phyloP scores from a whole-genome alignment of 2,888 invertebrate species.

The Leptura quadrifasciata region DNA sequence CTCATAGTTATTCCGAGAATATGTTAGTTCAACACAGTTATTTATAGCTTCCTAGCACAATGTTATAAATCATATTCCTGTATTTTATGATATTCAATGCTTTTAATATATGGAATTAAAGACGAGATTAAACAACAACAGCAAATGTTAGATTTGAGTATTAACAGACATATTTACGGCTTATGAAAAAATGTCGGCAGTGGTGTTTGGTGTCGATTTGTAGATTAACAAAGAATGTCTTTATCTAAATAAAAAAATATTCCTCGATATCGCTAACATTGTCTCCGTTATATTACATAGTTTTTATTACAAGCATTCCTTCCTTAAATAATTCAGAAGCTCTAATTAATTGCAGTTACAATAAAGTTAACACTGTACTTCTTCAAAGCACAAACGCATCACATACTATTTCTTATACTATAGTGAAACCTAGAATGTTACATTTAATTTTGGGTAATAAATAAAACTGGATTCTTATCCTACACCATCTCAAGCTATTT shows the following conservation, averaged over 20 bases:
- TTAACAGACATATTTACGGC: not conserved
- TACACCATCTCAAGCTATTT: no score
- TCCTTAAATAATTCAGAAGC: no score
- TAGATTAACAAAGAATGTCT: constrained; percentile 6
- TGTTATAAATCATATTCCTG: not conserved
- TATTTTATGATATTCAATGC: not conserved
- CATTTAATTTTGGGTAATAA: no score
- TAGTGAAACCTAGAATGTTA: no score
- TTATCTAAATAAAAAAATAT: not conserved
- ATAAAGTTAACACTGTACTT: no score
- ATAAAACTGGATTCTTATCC: no score
- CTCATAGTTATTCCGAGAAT: not conserved
- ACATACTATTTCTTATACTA: no score
- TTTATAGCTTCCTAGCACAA: not conserved
- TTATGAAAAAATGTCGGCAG: not conserved
- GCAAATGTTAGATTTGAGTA: not conserved
- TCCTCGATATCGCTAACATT: not conserved
- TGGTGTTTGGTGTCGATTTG: not conserved
- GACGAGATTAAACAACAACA: not conserved
- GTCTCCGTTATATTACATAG: no score
- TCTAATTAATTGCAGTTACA: no score
- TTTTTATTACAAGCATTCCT: no score
- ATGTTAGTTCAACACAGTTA: not conserved
- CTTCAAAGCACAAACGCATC: no score
- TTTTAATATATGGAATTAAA: not conserved